Evolutionary conservation across 2,113 vertebrate species (phyloP), one percentile per base, ranked within the genome.

Genomic region (Toxostoma redivivum): DNA sequence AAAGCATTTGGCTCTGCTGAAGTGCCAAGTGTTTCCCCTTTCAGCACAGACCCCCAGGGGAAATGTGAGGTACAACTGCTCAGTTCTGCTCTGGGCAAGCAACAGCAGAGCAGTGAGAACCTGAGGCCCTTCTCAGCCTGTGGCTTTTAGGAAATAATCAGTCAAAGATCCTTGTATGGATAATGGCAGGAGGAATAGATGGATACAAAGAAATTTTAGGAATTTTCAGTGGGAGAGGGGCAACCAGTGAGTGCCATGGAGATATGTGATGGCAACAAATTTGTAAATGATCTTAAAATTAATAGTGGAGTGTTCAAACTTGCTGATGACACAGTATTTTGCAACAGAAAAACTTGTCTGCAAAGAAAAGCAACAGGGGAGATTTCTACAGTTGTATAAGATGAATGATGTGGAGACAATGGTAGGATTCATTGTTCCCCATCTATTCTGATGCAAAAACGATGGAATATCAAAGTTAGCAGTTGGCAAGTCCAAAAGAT

Each of bases 81-180:
- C 56, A 5, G 11, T 20, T 81, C 51, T 87, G 38, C 47, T 48
- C 65, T 44, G 44, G 40, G 21, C 24, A 84, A 79, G 61, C n/a
- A 79, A 57, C 7, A 81, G 56, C 20, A 76, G 66, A 56, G 7
- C 31, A n/a, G 15, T 44, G 61, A 79, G 35, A 74, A 71, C 70
- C 48, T 40, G 33, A 74, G 42, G 38, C 10, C 38, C 38, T 47
- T 35, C 72, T 92, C 35, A 81, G 72, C 23, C 38, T 48, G 56
- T 62, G 35, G 45, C 11, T 77, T 42, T 62, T 18, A 83, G 45
- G 73, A 70, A 92, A 89, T 31, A 77, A 50, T 54, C 51, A 44
- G 9, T 11, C 0, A 0, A 67, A 65, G 18, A 13, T 47, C 44
- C 23, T 77, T 42, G 15, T 30, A 38, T 0, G 1, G n/a, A 10